Conservation (phyloP, 2,888 invertebrate species). For the Tuberolachnus salignus region DNA sequence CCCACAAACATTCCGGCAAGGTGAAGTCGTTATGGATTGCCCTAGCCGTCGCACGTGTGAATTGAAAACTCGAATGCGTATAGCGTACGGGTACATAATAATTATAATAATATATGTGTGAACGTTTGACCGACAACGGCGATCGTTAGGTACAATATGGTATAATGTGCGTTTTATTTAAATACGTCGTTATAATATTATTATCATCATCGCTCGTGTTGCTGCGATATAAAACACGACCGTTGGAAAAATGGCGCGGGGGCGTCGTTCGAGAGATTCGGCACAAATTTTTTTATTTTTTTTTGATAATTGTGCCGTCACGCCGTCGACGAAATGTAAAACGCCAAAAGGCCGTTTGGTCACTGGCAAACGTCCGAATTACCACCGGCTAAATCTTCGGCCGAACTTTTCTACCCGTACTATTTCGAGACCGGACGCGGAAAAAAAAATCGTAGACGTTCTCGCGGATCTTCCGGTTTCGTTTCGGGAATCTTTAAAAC, state of each 20-base stretch:
- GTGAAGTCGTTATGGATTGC: slow-evolving; percentile 10
- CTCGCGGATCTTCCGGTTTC: too few relatives aligned
- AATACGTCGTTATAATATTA: background rate
- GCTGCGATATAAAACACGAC: background rate
- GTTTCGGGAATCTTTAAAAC: too few relatives aligned
- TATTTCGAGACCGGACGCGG: too few relatives aligned
- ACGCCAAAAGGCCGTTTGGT: too few relatives aligned
- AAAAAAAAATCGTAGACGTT: too few relatives aligned
- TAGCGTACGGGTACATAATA: background rate
- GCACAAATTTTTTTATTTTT: too few relatives aligned
- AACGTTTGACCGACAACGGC: background rate
- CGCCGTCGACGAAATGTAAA: too few relatives aligned
- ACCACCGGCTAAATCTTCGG: too few relatives aligned
- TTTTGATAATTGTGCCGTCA: too few relatives aligned
- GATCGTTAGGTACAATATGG: background rate
- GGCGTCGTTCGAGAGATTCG: too few relatives aligned
- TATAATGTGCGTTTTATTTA: background rate
- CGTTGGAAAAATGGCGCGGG: background rate
- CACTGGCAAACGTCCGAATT: too few relatives aligned
- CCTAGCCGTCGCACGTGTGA: slow-evolving; percentile 12
- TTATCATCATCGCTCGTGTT: background rate
- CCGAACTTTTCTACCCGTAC: too few relatives aligned
- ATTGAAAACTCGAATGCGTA: slow-evolving; percentile 20
- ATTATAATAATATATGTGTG: background rate
- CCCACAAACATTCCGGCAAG: background rate